These are phyloP conservation scores for Champsocephalus esox DNA, from an alignment of 2,797 vertebrate species.

Conservation along the genomic window DNA sequence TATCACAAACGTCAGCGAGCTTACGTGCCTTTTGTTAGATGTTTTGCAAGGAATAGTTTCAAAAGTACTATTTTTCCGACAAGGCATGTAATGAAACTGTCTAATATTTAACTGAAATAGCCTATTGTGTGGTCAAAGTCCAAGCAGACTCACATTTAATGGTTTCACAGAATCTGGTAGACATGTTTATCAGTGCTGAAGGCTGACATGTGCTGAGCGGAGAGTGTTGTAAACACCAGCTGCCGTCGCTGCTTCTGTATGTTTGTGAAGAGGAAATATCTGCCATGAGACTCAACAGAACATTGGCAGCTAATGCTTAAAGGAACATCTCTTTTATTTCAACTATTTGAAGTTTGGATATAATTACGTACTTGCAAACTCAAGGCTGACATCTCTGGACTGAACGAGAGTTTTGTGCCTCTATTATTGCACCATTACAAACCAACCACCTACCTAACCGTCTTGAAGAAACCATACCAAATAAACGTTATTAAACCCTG, in stretches of 20 bases:
- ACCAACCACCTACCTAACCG: neutral
- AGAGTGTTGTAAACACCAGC: constrained; percentile 35
- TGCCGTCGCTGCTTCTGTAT: constrained; percentile 17
- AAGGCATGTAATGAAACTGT: neutral
- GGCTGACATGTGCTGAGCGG: constrained; percentile 24
- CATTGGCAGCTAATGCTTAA: neutral
- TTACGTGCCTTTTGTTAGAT: constrained; percentile 12
- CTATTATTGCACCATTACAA: neutral
- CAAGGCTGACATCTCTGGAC: neutral
- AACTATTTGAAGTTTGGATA: neutral
- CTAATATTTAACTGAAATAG: constrained; percentile 3
- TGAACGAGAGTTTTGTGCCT: neutral
- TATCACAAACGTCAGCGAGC: constrained; percentile 30
- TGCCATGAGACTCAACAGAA: neutral
- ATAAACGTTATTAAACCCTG: neutral
- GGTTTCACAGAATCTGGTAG: constrained; percentile 1
- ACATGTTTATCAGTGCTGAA: neutral
- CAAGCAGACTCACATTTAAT: neutral
- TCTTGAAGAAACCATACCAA: neutral
- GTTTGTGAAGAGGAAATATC: neutral
- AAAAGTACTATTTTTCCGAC: neutral
- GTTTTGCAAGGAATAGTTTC: neutral
- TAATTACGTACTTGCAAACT: neutral
- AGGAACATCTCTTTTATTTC: neutral
- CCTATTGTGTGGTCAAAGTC: neutral